Base-by-base conservation (phyloP, 2,888 invertebrate genomes). In the Acronicta psi region DNA sequence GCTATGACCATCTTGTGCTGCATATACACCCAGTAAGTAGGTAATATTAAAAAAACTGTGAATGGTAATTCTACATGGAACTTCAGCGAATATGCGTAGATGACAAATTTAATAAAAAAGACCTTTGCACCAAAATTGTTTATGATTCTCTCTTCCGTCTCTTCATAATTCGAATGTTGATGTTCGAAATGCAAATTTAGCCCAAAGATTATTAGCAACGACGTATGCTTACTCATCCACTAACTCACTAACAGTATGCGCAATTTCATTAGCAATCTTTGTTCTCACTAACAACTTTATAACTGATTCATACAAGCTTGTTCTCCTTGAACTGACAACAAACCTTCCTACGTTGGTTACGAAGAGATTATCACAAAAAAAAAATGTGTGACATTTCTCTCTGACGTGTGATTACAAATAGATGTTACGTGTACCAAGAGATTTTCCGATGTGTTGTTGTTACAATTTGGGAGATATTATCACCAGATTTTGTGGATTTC, bases 141-240 rank as follows among this genome's bases (percentile, higher is more conserved):
- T 75, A 77, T 70, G 68, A 75, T 64, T 54, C 50, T 47, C 38
- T 51, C 43, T 46, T 29, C 29, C 11, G 59, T 60, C 53, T 59
- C 60, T 42, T 18, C 49, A 67, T 55, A n/a, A 64, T 62, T 63
- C 63, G 67, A 71, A 75, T 75, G 69, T 75, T 73, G 65, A 73
- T 75, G 71, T 54, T 56, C 51, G 47, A 45, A 62, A 75, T 77
- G 66, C 80, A 81, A 73, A 85, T 80, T 81, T 83, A 83, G 81
- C 74, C 44, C 77, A 52, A n/a, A 75, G 78, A 80, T 83, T 83
- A 80, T 75, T 74, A 59, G 60, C 69, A 65, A 58, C 83, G 82
- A 83, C 80, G 83, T 75, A 41, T 47, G 50, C 55, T 40, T 55
- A 59, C 58, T 74, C 69, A 54, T 64, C 59, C 50, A 45, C 38